A percentile compares a stretch with the other conserved stretches of the same genome.
Conservation (phyloP, 1,140 invertebrate genomes). For the Aphelinus certus region DNA sequence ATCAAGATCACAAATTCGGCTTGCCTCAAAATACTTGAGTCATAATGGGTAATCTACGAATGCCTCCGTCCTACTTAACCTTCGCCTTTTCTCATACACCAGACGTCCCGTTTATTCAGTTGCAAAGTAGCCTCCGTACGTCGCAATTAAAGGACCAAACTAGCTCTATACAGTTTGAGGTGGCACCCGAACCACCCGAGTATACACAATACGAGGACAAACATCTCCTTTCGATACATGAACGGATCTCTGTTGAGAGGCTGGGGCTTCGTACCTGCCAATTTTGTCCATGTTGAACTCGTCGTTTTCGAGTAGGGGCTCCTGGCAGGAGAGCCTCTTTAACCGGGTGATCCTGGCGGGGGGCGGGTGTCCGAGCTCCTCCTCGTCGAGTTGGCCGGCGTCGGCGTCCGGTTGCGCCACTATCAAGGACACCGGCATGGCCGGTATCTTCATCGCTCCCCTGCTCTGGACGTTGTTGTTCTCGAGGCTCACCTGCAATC, state of each 20-base stretch:
- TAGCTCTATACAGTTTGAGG: too few species aligned
- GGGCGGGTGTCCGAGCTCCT: slow-evolving; percentile 4
- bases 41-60: too few species aligned
- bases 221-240: not conserved
- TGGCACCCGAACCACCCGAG: too few species aligned
- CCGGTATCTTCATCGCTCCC: slow-evolving; percentile 62
- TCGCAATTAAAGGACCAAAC: too few species aligned
- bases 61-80: too few species aligned
- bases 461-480: slow-evolving; percentile 52
- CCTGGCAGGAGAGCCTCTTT: slow-evolving; percentile 54
- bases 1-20: too few species aligned
- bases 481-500: slow-evolving; percentile 32
- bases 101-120: too few species aligned
- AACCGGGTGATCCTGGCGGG: slow-evolving; percentile 46
- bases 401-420: slow-evolving; percentile 47
- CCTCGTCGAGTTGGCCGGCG: slow-evolving; percentile 12
- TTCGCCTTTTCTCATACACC: too few species aligned
- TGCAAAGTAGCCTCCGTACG: too few species aligned
- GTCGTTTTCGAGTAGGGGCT: slow-evolving; percentile 55
- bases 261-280: slow-evolving; percentile 9
- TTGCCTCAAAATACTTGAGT: too few species aligned
- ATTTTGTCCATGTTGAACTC: slow-evolving; percentile 40
- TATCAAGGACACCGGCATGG: slow-evolving; percentile 55
- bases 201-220: not conserved
- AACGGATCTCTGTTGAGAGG: not conserved